Percentiles rank a stretch among this genome's conserved stretches.
These are phyloP conservation scores for Hymenochirus boettgeri DNA, from an alignment of 2,113 vertebrate species.

Conservation along the genomic window DNA sequence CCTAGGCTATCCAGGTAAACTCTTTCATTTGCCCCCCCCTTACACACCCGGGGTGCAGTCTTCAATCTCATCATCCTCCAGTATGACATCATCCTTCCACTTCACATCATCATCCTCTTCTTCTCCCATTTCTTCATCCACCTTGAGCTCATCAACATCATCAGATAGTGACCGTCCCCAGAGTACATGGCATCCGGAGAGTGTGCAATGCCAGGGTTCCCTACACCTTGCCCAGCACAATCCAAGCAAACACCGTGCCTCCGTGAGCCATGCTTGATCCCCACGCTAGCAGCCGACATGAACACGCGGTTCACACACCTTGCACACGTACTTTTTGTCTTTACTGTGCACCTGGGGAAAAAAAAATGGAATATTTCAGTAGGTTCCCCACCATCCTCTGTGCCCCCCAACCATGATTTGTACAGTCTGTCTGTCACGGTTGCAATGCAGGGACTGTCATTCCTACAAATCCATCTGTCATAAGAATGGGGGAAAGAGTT, in stretches of 20 bases:
- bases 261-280: conserved; percentile 93
- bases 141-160: conserved; percentile 67
- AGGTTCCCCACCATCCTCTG: too few relatives aligned
- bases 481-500: neutral
- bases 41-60: conserved; percentile 79
- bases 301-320: conserved; percentile 94
- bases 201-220: conserved; percentile 73
- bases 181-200: conserved; percentile 84
- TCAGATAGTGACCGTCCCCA: conserved; percentile 78
- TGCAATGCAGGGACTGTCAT: too few relatives aligned
- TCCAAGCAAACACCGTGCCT: conserved; percentile 89
- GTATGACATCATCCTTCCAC: conserved; percentile 70
- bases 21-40: conserved; percentile 81
- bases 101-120: conserved; percentile 77
- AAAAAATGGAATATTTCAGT: too few relatives aligned
- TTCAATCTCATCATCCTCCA: conserved; percentile 74
- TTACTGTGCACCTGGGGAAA: conserved; percentile 95
- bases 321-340: conserved; percentile 97
- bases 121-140: conserved; percentile 72
- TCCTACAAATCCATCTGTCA: too few relatives aligned
- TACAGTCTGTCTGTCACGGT: too few relatives aligned
- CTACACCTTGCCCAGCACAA: conserved; percentile 79
- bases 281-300: conserved; percentile 95
- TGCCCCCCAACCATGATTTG: too few relatives aligned
- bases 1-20: conserved; percentile 93